These are phyloP conservation scores for Tragelaphus buxtoni DNA, from an alignment of 2,113 vertebrate species.

Conservation along the genomic window DNA sequence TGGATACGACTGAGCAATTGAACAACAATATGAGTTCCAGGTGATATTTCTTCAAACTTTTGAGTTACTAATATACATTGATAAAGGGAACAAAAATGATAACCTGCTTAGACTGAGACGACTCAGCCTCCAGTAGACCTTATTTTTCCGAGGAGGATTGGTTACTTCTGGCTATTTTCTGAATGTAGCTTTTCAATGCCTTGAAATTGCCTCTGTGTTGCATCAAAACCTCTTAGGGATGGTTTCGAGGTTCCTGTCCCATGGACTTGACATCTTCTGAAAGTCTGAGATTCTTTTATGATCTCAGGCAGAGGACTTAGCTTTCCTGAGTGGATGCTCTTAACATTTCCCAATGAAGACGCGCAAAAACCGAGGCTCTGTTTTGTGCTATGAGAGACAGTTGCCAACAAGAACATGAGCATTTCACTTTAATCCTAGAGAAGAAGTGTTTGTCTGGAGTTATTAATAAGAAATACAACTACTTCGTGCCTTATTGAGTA, in stretches of 20 bases:
- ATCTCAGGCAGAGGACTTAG: not conserved
- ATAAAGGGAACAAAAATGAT: not conserved
- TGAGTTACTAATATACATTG: not conserved
- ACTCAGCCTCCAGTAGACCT: not conserved
- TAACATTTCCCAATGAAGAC: not conserved
- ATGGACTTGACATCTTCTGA: not conserved
- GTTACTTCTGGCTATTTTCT: not conserved
- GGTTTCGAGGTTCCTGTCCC: not conserved
- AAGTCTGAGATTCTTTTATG: not conserved
- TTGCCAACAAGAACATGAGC: not conserved
- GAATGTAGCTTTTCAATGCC: not conserved
- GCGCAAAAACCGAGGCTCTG: not conserved
- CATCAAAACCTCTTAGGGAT: not conserved
- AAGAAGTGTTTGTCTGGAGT: slow-evolving; percentile 9
- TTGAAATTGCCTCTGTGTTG: not conserved
- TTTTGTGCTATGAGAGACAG: not conserved
- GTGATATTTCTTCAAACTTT: not conserved
- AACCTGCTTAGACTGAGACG: not conserved
- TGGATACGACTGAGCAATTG: not conserved
- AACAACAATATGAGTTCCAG: not conserved
- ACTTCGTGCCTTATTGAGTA: slow-evolving; percentile 8
- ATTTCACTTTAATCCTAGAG: not conserved
- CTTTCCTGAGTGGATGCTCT: not conserved
- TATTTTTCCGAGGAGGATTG: not conserved
- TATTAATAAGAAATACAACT: slow-evolving; percentile 46